Base-by-base conservation (phyloP, 1,140 invertebrate genomes). In the Temnothorax longispinosus region DNA sequence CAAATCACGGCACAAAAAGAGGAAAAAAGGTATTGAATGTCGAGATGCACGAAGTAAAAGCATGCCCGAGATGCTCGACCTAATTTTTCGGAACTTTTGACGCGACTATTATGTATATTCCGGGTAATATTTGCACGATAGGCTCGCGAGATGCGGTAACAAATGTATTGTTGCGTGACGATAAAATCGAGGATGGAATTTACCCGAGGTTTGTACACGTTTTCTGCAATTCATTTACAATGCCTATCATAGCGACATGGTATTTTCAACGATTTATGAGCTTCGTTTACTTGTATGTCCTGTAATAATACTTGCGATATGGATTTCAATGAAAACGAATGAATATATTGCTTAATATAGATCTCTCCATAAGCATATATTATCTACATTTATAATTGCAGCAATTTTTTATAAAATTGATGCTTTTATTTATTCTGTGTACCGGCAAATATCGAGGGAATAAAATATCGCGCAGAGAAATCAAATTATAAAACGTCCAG, bases 121-220 rank as follows among this genome's bases (percentile, higher is more conserved):
- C 7, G 18, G 18, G 18, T 35, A 54, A 69, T 69, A 80, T 69
- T 41, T 71, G 64, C 52, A 74, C 41, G 54, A 84, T 18, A 60
- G 41, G 6, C 13, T 47, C 54, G 54, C 18, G 7, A 75, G 56
- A 72, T 62, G 80, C 54, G n/a, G 10, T 75, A 84, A 74, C 80
- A 47, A 75, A 64, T 38, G 6, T 6, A 32, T 60, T 2, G 54
- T 75, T 50, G 67, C 54, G 56, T 84, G 69, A 84, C 41, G 27
- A 60, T 60, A 52, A 41, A 69, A 81, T 81, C 41, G n/a, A 21
- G 10, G 5, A 71, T 81, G 50, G 13, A 81, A 81, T 74, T 84
- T 18, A 54, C 11, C n/a, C 13, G 41, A 84, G 54, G 13, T 62
- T 58, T 21, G 7, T 13, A 13, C 38, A 13, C 11, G 1, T 60